Evolutionary conservation across 2,797 vertebrate species (phyloP).

Genomic region (Harpagifer antarcticus): DNA sequence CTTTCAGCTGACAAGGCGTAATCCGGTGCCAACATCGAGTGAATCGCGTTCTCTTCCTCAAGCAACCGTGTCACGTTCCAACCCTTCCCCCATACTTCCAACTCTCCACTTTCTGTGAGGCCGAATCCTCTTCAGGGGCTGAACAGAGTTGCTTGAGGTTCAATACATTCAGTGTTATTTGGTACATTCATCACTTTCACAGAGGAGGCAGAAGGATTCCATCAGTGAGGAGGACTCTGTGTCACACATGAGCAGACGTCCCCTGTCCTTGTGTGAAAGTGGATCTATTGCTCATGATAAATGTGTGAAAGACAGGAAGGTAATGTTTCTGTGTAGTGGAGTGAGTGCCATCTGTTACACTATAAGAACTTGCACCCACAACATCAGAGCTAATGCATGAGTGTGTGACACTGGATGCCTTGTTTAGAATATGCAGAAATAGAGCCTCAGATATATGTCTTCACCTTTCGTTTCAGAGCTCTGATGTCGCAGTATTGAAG

Average conservation of each 20-base stretch:
- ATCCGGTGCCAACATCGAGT: constrained; percentile 14
- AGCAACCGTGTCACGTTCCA: constrained; percentile 11
- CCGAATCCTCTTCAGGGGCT: constrained; percentile 12
- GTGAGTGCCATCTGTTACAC: constrained; percentile 5
- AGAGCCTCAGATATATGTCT: constrained; percentile 18
- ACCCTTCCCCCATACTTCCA: too few species aligned
- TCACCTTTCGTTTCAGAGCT: constrained; percentile 18
- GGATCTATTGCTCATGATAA: constrained; percentile 40
- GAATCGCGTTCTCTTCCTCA: constrained; percentile 30
- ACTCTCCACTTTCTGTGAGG: constrained; percentile 4
- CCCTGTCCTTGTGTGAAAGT: constrained; percentile 37
- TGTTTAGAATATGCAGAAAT: constrained; percentile 16
- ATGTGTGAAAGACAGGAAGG: constrained; percentile 38
- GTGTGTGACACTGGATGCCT: constrained; percentile 10
- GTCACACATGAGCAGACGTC: constrained; percentile 28
- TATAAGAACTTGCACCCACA: constrained; percentile 25
- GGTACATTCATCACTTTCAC: constrained; percentile 74
- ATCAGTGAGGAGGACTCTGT: constrained; percentile 42
- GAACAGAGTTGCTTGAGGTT: constrained; percentile 33
- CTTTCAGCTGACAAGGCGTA: constrained; percentile 28
- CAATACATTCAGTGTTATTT: constrained; percentile 73
- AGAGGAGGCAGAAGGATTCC: constrained; percentile 30
- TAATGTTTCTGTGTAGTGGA: constrained; percentile 12
- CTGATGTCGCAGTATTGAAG: constrained; percentile 21
- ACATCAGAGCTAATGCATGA: constrained; percentile 21